Evolutionary conservation across 2,797 vertebrate species (phyloP), one percentile per base, ranked within the genome.

Genomic region (Ispidina picta): DNA sequence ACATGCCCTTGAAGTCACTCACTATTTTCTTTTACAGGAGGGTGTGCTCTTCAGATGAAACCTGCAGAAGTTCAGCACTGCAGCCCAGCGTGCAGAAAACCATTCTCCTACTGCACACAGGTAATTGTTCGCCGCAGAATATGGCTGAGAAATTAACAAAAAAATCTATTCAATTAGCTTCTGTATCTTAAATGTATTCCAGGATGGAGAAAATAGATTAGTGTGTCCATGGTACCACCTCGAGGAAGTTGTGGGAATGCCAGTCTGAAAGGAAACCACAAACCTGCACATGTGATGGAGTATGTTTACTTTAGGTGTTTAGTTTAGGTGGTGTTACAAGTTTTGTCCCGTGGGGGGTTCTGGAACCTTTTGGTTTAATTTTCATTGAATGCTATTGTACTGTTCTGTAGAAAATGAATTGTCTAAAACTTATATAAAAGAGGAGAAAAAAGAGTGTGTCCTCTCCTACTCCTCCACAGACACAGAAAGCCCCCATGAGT

Each of bases 21-120:
- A 21, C 56, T 73, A 5, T 64, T 96, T 95, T 94, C 66, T 93
- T 86, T 97, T 96, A 35, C 94, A 99, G 99, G 99, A 71, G 99
- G 99, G 8, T 99, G 99, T 96, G 97, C 98, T 93, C 91, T 96
- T 33, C 98, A 96, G 94, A 98, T 96, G 4, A 98, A 97, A 59
- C 99, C 99, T 2, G 97, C 98, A 9, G 98, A 98, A 15, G 95
- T 98, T 74, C 97, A 97, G 89, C 98, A 98, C 96, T 99, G 99
- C 97, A 98, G 98, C 91, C 99, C 99, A 1, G 97, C 97, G 5
- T 99, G 99, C 97, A 98, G 97, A 18, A 99, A 99, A 58, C 99
- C 99, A 6, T 99, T 99, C 97, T 99, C 99, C 68, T 99, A 98
- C 97, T 99, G 99, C 96, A 99, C 98, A 8, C 98, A 99, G 98